These are phyloP conservation scores for Chromoteleia sp. DNA, from an alignment of 2,888 invertebrate species.

Conservation along the genomic window DNA sequence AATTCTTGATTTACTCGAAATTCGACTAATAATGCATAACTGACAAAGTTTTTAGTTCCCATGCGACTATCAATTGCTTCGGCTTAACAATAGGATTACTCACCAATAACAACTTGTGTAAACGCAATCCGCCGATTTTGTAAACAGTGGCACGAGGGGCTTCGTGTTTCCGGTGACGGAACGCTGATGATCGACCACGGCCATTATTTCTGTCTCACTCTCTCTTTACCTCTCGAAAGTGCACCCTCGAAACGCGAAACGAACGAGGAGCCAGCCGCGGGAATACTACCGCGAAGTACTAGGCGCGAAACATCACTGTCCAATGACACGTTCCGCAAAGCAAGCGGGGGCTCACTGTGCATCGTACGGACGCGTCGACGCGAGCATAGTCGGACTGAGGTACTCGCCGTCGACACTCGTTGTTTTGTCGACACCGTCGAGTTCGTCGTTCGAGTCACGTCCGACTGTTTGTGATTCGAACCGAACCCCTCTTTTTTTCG, in stretches of 20 bases:
- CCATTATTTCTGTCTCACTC: slow-evolving; percentile 79
- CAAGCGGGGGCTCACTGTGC: slow-evolving; percentile 7
- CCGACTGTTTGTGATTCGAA: slow-evolving; percentile 47
- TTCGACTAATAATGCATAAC: too few relatives aligned
- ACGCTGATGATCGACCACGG: slow-evolving; percentile 76
- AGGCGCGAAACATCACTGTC: slow-evolving; percentile 32
- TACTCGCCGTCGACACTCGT: slow-evolving; percentile 4
- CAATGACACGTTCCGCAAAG: slow-evolving; percentile 14
- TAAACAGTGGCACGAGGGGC: slow-evolving; percentile 87
- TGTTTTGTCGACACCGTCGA: slow-evolving; percentile 23
- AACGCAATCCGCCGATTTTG: slow-evolving; percentile 91
- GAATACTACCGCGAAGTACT: slow-evolving; percentile 25
- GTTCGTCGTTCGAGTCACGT: slow-evolving; percentile 51
- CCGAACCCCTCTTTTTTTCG: slow-evolving; percentile 31
- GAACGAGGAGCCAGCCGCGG: not conserved
- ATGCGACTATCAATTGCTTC: too few relatives aligned
- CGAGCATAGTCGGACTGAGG: not conserved
- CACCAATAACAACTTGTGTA: slow-evolving; percentile 95
- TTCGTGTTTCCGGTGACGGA: slow-evolving; percentile 81
- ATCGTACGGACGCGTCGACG: not conserved
- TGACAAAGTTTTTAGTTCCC: too few relatives aligned
- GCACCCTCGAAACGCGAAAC: slow-evolving; percentile 21
- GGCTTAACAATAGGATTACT: slow-evolving; percentile 79
- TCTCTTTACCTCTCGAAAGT: slow-evolving; percentile 8
- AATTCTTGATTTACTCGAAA: too few relatives aligned